A percentile compares a stretch with the other conserved stretches of the same genome.
These are phyloP conservation scores for Macroramphosus scolopax DNA, from an alignment of 2,797 vertebrate species.

Conservation along the genomic window DNA sequence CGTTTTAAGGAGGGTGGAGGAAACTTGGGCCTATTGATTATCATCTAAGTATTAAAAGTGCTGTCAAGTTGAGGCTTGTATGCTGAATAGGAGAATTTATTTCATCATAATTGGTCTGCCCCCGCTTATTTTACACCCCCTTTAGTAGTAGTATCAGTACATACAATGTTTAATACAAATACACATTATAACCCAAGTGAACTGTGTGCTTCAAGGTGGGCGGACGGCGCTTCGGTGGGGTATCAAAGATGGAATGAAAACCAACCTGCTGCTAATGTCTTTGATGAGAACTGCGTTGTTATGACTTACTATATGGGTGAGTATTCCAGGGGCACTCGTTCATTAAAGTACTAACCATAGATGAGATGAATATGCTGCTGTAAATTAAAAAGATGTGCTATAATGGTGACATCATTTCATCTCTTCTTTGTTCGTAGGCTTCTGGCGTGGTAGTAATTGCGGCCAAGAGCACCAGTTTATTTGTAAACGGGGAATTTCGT, in stretches of 20 bases:
- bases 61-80: no score
- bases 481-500: constrained; percentile 53
- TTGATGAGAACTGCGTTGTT: constrained; percentile 61
- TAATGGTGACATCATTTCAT: background rate
- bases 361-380: constrained; percentile 1
- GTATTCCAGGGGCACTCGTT: constrained; percentile 1
- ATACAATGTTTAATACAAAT: no score
- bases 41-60: no score
- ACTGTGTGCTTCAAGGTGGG: constrained; percentile 61
- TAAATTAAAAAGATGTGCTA: no score
- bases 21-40: background rate
- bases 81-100: no score
- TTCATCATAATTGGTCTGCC: no score
- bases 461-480: constrained; percentile 54
- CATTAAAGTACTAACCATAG: background rate
- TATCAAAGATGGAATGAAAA: constrained; percentile 64
- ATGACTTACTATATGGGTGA: constrained; percentile 66
- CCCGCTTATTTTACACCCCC: no score
- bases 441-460: constrained; percentile 65
- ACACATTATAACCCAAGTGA: background rate
- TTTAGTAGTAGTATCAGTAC: no score
- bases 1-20: no score
- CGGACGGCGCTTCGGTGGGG: constrained; percentile 49
- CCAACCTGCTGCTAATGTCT: constrained; percentile 52
- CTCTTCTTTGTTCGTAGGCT: constrained; percentile 49